phyloP scores from a whole-genome alignment of 2,888 invertebrate species.

The Eubasilissa splendida region DNA sequence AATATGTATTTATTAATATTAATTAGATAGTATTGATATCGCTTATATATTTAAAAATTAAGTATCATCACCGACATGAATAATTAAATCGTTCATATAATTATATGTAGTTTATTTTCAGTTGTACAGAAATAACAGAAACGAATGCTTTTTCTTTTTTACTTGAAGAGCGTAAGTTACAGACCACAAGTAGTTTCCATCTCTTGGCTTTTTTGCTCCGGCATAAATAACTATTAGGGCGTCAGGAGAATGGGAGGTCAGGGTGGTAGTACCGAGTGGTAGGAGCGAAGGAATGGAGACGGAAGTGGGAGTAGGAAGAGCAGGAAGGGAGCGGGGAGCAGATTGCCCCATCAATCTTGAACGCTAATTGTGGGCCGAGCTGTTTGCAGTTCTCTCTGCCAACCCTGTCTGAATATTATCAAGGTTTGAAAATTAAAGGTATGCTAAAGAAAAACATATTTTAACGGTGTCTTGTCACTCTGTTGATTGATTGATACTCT shows the following conservation, averaged over 20 bases:
- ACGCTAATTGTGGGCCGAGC: slow-evolving; percentile 57
- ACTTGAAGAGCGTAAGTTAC: slow-evolving; percentile 25
- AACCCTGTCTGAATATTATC: slow-evolving; percentile 31
- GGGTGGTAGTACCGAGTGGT: slow-evolving; percentile 14
- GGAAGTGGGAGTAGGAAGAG: slow-evolving; percentile 12
- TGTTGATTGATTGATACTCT: too few relatives aligned
- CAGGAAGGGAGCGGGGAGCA: slow-evolving; percentile 49
- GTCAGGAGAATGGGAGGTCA: background rate
- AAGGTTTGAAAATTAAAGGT: slow-evolving; percentile 4
- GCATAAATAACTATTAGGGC: slow-evolving; percentile 50
- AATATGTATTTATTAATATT: too few relatives aligned
- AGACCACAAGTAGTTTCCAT: slow-evolving; percentile 30
- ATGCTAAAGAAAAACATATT: background rate
- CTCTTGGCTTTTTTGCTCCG: slow-evolving; percentile 38
- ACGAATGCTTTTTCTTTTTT: background rate
- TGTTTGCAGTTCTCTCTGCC: slow-evolving; percentile 55
- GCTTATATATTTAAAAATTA: too few relatives aligned
- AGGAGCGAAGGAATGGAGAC: slow-evolving; percentile 13
- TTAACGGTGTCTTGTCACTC: too few relatives aligned
- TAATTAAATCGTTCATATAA: too few relatives aligned
- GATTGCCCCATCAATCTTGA: slow-evolving; percentile 58
- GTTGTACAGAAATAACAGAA: too few relatives aligned
- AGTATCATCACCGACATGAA: too few relatives aligned
- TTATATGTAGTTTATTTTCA: too few relatives aligned
- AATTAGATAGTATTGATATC: too few relatives aligned